Evolutionary conservation across 2,113 vertebrate species (phyloP).

Genomic region (Oncorhynchus keta): DNA sequence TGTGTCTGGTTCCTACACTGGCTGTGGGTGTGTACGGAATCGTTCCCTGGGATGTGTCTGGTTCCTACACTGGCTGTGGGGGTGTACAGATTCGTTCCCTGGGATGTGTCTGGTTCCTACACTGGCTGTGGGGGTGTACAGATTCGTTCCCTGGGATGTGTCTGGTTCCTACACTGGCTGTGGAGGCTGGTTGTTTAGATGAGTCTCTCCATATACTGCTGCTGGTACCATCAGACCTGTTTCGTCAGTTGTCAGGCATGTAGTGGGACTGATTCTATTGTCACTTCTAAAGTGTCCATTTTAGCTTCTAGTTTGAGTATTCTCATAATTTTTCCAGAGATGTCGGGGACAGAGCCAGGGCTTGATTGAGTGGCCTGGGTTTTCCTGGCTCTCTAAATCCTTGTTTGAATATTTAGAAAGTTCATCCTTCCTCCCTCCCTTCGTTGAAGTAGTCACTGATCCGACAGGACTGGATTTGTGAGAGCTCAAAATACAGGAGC

Average conservation of each 20-base stretch:
- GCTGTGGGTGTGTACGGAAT: too few relatives aligned
- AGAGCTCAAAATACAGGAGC: background rate
- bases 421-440: background rate
- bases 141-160: too few relatives aligned
- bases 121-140: too few relatives aligned
- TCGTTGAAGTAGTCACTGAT: background rate
- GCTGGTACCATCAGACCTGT: too few relatives aligned
- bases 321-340: slow-evolving; percentile 10
- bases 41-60: too few relatives aligned
- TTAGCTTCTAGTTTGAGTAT: background rate
- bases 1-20: too few relatives aligned
- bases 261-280: background rate
- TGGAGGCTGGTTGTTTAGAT: too few relatives aligned
- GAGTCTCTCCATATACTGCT: too few relatives aligned
- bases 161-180: too few relatives aligned
- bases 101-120: too few relatives aligned
- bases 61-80: too few relatives aligned
- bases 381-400: slow-evolving; percentile 10
- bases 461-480: background rate
- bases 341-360: background rate
- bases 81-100: too few relatives aligned
- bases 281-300: background rate
- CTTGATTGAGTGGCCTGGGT: slow-evolving; percentile 26
- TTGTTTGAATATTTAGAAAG: background rate
- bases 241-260: background rate